Percentiles rank a stretch among this genome's conserved stretches.
phyloP scores from a whole-genome alignment of 2,797 vertebrate species.

The Gambelia wislizenii region DNA sequence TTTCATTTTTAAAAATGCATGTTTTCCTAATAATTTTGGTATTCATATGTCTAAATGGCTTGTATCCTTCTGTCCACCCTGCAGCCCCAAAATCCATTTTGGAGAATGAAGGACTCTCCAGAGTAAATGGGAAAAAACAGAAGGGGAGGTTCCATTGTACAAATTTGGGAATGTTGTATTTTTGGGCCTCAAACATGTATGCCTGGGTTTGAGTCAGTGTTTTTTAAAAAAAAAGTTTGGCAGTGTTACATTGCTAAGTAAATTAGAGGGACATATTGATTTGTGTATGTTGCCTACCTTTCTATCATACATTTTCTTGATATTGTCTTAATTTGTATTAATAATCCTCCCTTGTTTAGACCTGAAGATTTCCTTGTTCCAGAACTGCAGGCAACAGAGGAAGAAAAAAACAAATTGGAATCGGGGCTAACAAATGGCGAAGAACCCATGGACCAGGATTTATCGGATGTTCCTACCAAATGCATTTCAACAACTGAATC shows the following conservation, averaged over 20 bases:
- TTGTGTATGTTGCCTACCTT: too few relatives aligned
- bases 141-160: neutral
- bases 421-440: slow-evolving; percentile 94
- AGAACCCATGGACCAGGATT: slow-evolving; percentile 97
- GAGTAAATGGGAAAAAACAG: neutral
- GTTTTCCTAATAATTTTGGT: neutral
- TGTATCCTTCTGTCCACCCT: neutral
- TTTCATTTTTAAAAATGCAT: neutral
- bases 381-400: slow-evolving; percentile 96
- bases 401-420: slow-evolving; percentile 97
- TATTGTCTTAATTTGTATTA: neutral
- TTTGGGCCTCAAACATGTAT: neutral
- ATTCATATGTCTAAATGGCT: neutral
- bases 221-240: neutral
- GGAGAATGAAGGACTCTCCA: neutral
- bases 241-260: neutral
- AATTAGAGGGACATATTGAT: neutral
- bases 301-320: neutral
- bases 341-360: slow-evolving; percentile 75
- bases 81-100: neutral
- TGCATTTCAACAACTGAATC: slow-evolving; percentile 91
- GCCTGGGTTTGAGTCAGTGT: neutral
- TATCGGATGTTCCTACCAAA: slow-evolving; percentile 97
- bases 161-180: neutral
- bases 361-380: slow-evolving; percentile 98